Base-by-base conservation (phyloP, 2,888 invertebrate genomes). In the Zaprionus lineosus region DNA sequence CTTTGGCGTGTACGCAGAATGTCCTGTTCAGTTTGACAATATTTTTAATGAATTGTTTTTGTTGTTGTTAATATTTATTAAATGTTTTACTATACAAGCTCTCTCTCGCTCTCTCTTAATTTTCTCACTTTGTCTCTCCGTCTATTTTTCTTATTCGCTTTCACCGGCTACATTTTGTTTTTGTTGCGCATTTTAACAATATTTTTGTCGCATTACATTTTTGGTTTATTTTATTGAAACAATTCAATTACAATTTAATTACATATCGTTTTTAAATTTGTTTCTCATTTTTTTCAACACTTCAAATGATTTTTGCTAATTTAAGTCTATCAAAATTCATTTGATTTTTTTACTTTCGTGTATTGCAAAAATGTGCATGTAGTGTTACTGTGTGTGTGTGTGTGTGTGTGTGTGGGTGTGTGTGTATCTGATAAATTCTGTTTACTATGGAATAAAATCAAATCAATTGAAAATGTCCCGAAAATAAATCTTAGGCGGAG, bases 71-170 rank as follows among this genome's bases (percentile, higher is more conserved):
- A 47, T 62, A 56, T 60, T 66, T 57, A 59, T 69, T 74, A 65
- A 70, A 67, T 70, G 78, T 74, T 74, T 86, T 87, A 83, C 85
- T 86, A 86, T 86, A 87, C 86, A 87, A 87, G 88, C 87, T 87
- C 86, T 86, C 86, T 81, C 74, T 70, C 34, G 11, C 15, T 50
- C 46, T 55, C 29, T 43, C 21, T 50, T 19, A 48, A 15, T 12
- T 33, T 33, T 36, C 37, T 28, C 16, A 19, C 5, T 19, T 19
- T 24, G 2, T 46, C 39, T 33, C 19, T 21, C n/a, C n/a, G n/a
- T n/a, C n/a, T n/a, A n/a, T 52, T 53, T 14, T 28, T 16, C 24
- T 21, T 18, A 43, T 44, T 41, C 28, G 33, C 31, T 62, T 44
- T 53, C 6, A 40, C 66, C 60, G 44, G 19, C 71, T 74, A 59